Percentiles rank a stretch among this genome's conserved stretches.
Evolutionary conservation across 2,113 vertebrate genomes (phyloP).

Genomic region (Perognathus longimembris): DNA sequence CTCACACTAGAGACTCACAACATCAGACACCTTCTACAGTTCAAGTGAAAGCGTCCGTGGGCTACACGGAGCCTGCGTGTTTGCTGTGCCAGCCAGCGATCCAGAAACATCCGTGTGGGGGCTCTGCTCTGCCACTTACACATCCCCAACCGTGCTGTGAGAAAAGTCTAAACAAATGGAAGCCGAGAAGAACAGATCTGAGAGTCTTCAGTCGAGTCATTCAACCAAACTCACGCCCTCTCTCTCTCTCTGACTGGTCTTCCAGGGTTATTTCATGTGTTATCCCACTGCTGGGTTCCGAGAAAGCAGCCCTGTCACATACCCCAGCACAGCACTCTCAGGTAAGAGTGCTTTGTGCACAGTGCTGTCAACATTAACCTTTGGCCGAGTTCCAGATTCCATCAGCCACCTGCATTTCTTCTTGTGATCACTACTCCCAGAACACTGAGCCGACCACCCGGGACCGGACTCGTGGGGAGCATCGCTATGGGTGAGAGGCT

Average conservation of each 20-base stretch:
- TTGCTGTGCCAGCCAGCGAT: background rate
- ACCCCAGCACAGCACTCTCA: too few relatives aligned
- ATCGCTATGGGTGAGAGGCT: background rate
- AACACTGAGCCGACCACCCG: background rate
- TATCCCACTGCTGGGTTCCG: background rate
- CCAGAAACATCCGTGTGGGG: fast-evolving
- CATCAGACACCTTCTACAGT: fast-evolving
- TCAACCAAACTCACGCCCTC: fast-evolving
- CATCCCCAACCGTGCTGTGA: too few relatives aligned
- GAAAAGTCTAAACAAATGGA: background rate
- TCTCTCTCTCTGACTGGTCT: fast-evolving
- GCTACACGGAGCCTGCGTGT: background rate
- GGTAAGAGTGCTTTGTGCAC: fast-evolving
- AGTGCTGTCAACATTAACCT: fast-evolving
- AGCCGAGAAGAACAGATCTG: too few relatives aligned
- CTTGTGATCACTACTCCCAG: background rate
- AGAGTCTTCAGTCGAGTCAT: fast-evolving
- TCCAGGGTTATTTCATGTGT: fast-evolving
- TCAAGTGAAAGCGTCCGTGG: background rate
- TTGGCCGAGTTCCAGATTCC: fast-evolving
- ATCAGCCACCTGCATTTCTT: fast-evolving
- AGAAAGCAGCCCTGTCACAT: background rate
- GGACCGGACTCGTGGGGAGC: background rate
- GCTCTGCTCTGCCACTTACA: background rate
- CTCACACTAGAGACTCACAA: background rate